These are phyloP conservation scores for Rotaria macrura DNA, from an alignment of 2,888 invertebrate species.

Conservation along the genomic window DNA sequence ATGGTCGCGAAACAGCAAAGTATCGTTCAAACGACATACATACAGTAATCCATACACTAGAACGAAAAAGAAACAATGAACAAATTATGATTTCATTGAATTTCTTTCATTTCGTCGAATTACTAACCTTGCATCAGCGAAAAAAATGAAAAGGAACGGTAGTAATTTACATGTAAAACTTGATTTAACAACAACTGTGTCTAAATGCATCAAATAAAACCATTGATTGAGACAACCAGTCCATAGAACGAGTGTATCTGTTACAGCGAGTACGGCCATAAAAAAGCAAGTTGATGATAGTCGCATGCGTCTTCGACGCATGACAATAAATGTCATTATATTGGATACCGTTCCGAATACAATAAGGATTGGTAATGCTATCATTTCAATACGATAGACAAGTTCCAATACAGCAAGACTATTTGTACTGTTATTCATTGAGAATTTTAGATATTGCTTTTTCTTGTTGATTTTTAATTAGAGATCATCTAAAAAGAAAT, in stretches of 20 bases:
- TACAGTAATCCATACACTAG: background rate
- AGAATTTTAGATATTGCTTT: background rate
- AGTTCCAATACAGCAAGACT: background rate
- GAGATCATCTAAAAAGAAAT: background rate
- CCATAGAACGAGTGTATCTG: constrained; percentile 39
- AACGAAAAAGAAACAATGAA: no score
- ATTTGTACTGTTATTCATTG: background rate
- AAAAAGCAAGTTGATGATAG: constrained; percentile 40
- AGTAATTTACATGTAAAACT: background rate
- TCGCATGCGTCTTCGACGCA: constrained; percentile 38
- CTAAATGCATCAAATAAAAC: constrained; percentile 36
- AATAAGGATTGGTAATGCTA: constrained; percentile 37
- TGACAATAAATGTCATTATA: constrained; percentile 39
- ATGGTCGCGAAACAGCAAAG: background rate
- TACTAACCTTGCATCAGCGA: background rate
- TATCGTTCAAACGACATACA: constrained; percentile 2
- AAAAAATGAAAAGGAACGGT: background rate
- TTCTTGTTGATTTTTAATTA: no score
- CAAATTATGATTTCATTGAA: background rate
- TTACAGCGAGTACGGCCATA: constrained; percentile 39
- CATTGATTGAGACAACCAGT: constrained; percentile 38
- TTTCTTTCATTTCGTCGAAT: background rate
- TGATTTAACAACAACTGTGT: background rate
- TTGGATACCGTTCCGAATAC: constrained; percentile 40
- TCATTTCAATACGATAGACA: background rate